phyloP scores from a whole-genome alignment of 2,113 vertebrate species.

The Odontophorus gujanensis region DNA sequence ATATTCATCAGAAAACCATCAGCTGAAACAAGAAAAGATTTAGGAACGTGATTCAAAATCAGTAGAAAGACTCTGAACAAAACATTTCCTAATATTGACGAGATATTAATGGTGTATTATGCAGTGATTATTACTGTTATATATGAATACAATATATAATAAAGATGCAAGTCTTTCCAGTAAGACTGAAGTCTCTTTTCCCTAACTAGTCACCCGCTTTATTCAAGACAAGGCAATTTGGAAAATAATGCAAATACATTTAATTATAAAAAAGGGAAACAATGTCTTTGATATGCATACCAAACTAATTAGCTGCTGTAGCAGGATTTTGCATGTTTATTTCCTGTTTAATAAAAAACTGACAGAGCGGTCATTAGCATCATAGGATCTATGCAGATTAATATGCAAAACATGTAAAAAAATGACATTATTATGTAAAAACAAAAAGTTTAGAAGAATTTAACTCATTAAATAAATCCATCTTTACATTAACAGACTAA shows the following conservation, averaged over 20 bases:
- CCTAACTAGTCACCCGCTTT: neutral
- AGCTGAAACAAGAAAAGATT: neutral
- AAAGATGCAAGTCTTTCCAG: neutral
- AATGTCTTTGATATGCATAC: constrained; percentile 67
- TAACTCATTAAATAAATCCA: constrained; percentile 75
- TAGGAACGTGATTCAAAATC: neutral
- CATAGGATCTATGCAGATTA: constrained; percentile 64
- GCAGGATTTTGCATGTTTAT: constrained; percentile 74
- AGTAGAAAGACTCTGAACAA: neutral
- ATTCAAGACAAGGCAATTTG: neutral
- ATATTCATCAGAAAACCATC: neutral
- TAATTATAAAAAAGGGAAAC: constrained; percentile 30
- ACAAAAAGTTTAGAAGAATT: constrained; percentile 76
- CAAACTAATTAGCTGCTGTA: constrained; percentile 75
- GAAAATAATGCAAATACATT: neutral
- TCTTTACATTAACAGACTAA: constrained; percentile 61
- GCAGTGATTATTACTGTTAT: neutral
- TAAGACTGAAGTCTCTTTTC: neutral
- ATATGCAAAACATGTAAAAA: constrained; percentile 77
- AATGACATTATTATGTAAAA: constrained; percentile 79
- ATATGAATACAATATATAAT: neutral
- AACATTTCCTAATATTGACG: neutral
- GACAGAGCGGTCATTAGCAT: constrained; percentile 75
- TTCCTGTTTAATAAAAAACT: constrained; percentile 81
- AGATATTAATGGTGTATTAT: neutral